Evolutionary conservation across 2,888 invertebrate genomes (phyloP).

Genomic region (Tanypteryx hageni): DNA sequence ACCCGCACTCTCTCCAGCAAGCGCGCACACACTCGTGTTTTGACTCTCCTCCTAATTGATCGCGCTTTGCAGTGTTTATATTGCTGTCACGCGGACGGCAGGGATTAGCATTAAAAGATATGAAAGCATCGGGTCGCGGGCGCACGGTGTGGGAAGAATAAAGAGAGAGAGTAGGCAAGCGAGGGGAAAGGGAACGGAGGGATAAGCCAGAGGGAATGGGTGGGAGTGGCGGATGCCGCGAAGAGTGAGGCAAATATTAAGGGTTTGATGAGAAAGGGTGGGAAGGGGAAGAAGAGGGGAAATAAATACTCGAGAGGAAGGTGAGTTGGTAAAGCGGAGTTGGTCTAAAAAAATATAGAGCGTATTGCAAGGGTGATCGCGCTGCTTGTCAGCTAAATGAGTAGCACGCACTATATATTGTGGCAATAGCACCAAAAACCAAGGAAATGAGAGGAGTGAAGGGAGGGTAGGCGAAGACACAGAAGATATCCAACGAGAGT

Average conservation of each 20-base stretch:
- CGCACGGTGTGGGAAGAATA: not conserved
- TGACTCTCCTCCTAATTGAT: slow-evolving; percentile 56
- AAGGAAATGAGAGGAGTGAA: not conserved
- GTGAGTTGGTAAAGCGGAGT: not conserved
- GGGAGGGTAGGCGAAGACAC: no score
- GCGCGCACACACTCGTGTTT: slow-evolving; percentile 28
- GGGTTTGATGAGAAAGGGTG: not conserved
- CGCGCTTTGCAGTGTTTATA: slow-evolving; percentile 39
- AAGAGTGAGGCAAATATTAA: not conserved
- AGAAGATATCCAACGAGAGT: no score
- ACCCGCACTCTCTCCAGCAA: not conserved
- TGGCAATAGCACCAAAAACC: not conserved
- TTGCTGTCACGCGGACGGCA: not conserved
- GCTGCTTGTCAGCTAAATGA: not conserved
- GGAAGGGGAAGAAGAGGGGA: not conserved
- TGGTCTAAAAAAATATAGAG: not conserved
- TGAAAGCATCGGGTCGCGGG: not conserved
- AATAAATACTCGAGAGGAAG: not conserved
- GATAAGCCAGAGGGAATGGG: not conserved
- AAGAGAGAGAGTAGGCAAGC: not conserved
- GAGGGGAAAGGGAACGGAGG: not conserved
- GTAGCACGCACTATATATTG: slow-evolving; percentile 8
- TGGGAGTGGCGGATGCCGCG: not conserved
- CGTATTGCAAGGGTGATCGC: not conserved
- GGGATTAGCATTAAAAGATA: slow-evolving; percentile 38